These are phyloP conservation scores for Diprion similis DNA, from an alignment of 1,140 invertebrate species.

Conservation along the genomic window DNA sequence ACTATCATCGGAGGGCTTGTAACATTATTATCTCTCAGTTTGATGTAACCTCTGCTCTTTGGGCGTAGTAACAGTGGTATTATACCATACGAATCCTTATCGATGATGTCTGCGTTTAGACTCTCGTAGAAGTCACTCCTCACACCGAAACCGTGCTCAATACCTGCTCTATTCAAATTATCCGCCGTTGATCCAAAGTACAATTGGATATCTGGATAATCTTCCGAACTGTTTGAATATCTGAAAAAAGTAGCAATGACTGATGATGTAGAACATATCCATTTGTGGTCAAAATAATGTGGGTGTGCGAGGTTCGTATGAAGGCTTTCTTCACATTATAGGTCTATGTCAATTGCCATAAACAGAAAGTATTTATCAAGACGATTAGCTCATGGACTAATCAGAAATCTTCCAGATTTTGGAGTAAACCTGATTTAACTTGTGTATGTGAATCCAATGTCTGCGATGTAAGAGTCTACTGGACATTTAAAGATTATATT, in stretches of 20 bases:
- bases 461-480: too few species aligned
- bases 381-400: too few species aligned
- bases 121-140: constrained; percentile 44
- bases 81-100: constrained; percentile 44
- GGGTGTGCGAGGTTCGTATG: too few species aligned
- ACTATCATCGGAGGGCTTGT: constrained; percentile 62
- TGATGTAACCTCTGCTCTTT: constrained; percentile 53
- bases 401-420: too few species aligned
- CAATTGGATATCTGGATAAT: not conserved
- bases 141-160: constrained; percentile 40
- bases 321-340: too few species aligned
- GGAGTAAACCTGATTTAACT: too few species aligned
- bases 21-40: constrained; percentile 57
- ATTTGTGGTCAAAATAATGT: not conserved
- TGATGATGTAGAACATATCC: not conserved
- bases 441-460: too few species aligned
- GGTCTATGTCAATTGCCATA: too few species aligned
- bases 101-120: constrained; percentile 45
- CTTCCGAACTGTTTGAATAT: not conserved
- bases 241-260: not conserved
- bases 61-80: constrained; percentile 50
- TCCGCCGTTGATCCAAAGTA: not conserved
- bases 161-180: not conserved
- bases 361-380: too few species aligned
- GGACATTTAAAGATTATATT: too few species aligned